Conservation (phyloP, 2,797 vertebrate genomes). For the Pipistrellus nathusii region DNA sequence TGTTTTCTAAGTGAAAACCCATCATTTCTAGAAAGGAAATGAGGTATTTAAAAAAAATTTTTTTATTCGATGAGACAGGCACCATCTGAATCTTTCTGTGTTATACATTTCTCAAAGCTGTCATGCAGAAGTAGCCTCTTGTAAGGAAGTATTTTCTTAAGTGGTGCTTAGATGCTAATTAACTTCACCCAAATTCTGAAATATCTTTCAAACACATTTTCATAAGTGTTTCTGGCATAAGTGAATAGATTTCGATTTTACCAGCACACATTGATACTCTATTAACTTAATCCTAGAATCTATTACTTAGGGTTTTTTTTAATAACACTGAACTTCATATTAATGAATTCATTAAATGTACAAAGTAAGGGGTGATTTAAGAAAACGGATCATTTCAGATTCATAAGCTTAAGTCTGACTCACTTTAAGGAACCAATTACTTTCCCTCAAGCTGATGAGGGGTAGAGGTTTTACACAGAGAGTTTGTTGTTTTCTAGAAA, state of each 20-base stretch:
- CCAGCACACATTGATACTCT: slow-evolving; percentile 39
- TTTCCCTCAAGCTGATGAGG: background rate
- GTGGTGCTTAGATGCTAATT: slow-evolving; percentile 77
- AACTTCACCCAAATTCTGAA: slow-evolving; percentile 72
- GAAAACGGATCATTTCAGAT: slow-evolving; percentile 13
- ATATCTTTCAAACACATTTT: slow-evolving; percentile 73
- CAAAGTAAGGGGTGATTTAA: slow-evolving; percentile 31
- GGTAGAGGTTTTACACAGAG: background rate
- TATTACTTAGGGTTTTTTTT: slow-evolving; percentile 46
- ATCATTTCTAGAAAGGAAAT: background rate
- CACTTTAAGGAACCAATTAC: background rate
- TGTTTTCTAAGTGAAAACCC: background rate
- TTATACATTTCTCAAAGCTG: slow-evolving; percentile 58
- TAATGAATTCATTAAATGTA: slow-evolving; percentile 62
- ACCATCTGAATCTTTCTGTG: background rate
- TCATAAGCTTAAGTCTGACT: slow-evolving; percentile 1
- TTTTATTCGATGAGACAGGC: background rate
- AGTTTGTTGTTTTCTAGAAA: slow-evolving; percentile 4
- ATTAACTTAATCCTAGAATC: slow-evolving; percentile 56
- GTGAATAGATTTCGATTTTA: slow-evolving; percentile 28
- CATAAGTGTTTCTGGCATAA: slow-evolving; percentile 68
- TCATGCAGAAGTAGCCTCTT: slow-evolving; percentile 54
- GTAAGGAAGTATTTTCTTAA: slow-evolving; percentile 70
- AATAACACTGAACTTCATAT: slow-evolving; percentile 44
- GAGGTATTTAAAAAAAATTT: background rate